These are phyloP conservation scores for Tachina lurida DNA, from an alignment of 2,888 invertebrate genomes.

Conservation along the genomic window DNA sequence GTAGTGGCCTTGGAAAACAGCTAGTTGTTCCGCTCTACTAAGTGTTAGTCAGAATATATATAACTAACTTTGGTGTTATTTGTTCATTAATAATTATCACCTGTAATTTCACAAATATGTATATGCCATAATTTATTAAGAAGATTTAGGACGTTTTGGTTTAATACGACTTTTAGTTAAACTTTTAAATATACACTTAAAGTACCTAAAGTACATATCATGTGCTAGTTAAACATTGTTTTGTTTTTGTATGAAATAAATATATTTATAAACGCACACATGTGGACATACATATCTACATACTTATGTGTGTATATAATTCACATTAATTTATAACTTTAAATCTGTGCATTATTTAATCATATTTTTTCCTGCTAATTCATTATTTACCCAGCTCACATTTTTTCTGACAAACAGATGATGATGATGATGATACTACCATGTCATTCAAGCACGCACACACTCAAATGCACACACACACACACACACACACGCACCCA, in stretches of 20 bases:
- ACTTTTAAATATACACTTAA: not conserved
- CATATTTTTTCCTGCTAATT: constrained; percentile 41
- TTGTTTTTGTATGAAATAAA: not conserved
- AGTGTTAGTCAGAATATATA: too few species aligned
- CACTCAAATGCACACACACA: too few species aligned
- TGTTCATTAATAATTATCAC: too few species aligned
- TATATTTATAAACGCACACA: too few species aligned
- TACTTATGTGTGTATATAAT: not conserved
- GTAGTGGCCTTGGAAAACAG: too few species aligned
- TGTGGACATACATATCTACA: too few species aligned
- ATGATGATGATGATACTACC: constrained; percentile 18
- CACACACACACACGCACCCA: too few species aligned
- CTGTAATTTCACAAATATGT: too few species aligned
- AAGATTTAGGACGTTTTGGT: too few species aligned
- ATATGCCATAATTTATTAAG: too few species aligned
- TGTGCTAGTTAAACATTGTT: not conserved
- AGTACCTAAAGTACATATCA: not conserved
- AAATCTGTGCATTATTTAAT: constrained; percentile 45
- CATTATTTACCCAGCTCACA: constrained; percentile 56
- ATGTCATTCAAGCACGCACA: constrained; percentile 7
- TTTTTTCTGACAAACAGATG: constrained; percentile 24
- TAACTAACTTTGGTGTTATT: too few species aligned
- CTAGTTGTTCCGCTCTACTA: too few species aligned
- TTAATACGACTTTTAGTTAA: not conserved
- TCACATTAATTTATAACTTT: constrained; percentile 22